Base-by-base conservation (phyloP, 2,113 vertebrate genomes). In the Scophthalmus maximus region DNA sequence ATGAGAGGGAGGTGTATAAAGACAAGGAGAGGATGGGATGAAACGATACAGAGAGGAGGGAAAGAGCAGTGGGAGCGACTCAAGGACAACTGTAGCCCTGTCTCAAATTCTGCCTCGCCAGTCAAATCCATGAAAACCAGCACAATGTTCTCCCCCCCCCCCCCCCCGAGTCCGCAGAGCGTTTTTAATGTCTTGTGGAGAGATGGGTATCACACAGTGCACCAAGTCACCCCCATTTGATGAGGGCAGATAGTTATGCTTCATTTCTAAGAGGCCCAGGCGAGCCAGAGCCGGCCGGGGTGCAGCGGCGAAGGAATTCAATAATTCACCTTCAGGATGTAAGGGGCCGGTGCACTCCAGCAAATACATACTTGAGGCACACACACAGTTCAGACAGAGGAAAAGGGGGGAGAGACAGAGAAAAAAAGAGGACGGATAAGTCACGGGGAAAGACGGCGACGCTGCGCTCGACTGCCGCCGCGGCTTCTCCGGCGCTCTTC, bases 81-180 rank as follows among this genome's bases (percentile, higher is more conserved):
- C 78, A 83, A 92, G 88, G 88, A 72, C 83, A 32, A 84, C 57
- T 6, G 71, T 18, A 52, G 72, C 29, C 53, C 56, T 3, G 81
- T 77, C 88, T 92, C 88, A 83, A 86, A 91, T 91, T 91, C 82
- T 86, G 89, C 87, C 68, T 82, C 68, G 36, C 55, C 68, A 79
- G 87, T 83, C 66, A 84, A 83, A 92, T 88, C 78, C 75, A 66
- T 7, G 74, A 86, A 64, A 68, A 70, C 82, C 25, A 83, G n/a
- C 78, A 73, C 78, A 77, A 82, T 79, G 82, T 80, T 75, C 77
- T 74, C 52, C 69, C 34, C 50, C 73, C 60, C 78, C 73, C 77
- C 72, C 52, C 69, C 34, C 50, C 73, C 60, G 68, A 81, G 68
- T 75, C 78, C 12, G 34, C 14, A 18, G 34, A 78, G 73, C 56